Percentiles rank a stretch among this genome's conserved stretches.
phyloP scores from a whole-genome alignment of 2,797 vertebrate species.

The Manis javanica region DNA sequence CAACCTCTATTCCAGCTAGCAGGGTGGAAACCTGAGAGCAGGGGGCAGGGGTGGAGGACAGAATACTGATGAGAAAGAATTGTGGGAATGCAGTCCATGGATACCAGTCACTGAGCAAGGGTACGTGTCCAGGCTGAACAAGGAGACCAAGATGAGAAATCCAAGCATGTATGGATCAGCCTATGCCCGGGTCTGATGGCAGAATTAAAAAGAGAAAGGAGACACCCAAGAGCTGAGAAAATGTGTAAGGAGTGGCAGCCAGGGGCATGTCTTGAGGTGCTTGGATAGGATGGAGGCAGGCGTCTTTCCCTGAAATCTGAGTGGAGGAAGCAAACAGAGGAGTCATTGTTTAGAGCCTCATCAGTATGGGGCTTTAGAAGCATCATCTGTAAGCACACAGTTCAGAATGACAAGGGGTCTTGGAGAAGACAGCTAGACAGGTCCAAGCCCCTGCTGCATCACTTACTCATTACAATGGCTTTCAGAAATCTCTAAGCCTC shows the following conservation, averaged over 20 bases:
- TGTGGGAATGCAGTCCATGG: background rate
- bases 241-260: background rate
- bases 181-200: background rate
- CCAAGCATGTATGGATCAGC: background rate
- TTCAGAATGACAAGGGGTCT: background rate
- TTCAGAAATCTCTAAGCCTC: background rate
- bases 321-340: background rate
- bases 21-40: background rate
- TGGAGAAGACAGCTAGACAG: background rate
- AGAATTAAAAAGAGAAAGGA: background rate
- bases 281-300: background rate
- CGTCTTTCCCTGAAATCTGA: background rate
- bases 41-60: background rate
- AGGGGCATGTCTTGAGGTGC: background rate
- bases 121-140: background rate
- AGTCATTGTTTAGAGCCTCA: background rate
- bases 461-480: background rate
- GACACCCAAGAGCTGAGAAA: background rate
- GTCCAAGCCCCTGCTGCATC: background rate
- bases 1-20: background rate
- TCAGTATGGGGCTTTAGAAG: background rate
- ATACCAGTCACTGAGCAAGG: background rate
- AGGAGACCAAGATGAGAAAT: background rate
- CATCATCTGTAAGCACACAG: background rate
- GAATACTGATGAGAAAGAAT: background rate